Evolutionary conservation across 2,797 vertebrate species (phyloP), one percentile per base, ranked within the genome.

Genomic region (Decapterus maruadsi): DNA sequence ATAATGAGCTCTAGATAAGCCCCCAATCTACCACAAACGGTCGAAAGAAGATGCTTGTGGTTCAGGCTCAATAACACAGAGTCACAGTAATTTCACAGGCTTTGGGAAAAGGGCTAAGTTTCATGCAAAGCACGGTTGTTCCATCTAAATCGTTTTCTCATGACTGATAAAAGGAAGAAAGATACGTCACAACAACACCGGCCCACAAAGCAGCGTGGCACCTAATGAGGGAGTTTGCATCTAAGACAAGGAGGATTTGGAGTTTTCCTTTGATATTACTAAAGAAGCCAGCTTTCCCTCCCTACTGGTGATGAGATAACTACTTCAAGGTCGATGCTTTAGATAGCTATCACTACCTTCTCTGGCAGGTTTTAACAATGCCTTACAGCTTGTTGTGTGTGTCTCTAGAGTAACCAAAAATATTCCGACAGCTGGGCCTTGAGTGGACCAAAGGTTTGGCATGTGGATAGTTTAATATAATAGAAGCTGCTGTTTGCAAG

Each of bases 181-280:
- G 78, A 79, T 60, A 80, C 26, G 74, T 88, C 78, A 73, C 86
- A 87, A 86, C 73, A 82, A 87, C 90, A 82, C 45, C 54, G 31
- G 81, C 79, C 88, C 81, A 75, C 87, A 89, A 90, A 85, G 84
- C 80, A 69, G 81, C 78, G 77, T 70, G 80, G 82, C 66, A 83
- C 80, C 84, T 92, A 92, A 94, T 93, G 87, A 93, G 85, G 69
- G 86, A 88, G 83, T 93, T 89, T 89, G 89, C 80, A 84, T 91
- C 87, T 72, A 81, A 94, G 84, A 85, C 83, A 82, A 82, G 78
- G 75, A 81, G 86, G 87, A 86, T 90, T 91, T 92, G 77, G 78
- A 87, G 79, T 79, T 83, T 66, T 75, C 61, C 89, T 90, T 92
- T 90, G 86, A 87, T 90, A 90, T 85, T 78, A 84, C 81, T 89